Conservation (phyloP, 2,888 invertebrate species). For the Parnassius apollo region DNA sequence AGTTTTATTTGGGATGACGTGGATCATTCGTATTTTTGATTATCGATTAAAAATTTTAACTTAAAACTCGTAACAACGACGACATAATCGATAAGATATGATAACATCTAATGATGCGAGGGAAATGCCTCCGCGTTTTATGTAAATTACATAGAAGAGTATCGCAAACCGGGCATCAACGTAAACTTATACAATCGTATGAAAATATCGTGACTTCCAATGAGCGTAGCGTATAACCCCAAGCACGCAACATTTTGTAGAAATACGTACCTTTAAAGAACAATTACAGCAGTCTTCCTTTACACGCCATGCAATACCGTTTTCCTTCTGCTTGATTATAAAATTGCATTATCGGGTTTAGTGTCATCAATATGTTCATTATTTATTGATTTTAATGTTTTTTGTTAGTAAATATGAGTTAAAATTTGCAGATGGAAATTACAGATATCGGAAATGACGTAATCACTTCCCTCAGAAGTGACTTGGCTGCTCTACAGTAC, state of each 20-base stretch:
- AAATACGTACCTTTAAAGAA: constrained; percentile 42
- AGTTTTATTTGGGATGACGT: constrained; percentile 81
- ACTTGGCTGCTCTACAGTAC: constrained; percentile 91
- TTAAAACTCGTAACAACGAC: constrained; percentile 12
- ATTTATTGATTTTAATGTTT: too few species aligned
- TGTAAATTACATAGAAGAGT: constrained; percentile 35
- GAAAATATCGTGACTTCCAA: constrained; percentile 68
- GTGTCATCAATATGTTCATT: too few species aligned
- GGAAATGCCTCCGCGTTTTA: constrained; percentile 30
- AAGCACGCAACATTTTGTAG: constrained; percentile 67
- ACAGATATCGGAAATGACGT: constrained; percentile 83
- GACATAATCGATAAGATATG: constrained; percentile 21
- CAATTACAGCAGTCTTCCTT: constrained; percentile 59
- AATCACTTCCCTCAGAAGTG: constrained; percentile 89
- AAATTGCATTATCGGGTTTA: not conserved
- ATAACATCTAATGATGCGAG: constrained; percentile 11
- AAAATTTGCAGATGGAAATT: constrained; percentile 72
- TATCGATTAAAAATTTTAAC: constrained; percentile 84
- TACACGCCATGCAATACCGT: constrained; percentile 59
- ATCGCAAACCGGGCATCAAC: constrained; percentile 27
- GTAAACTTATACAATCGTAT: constrained; percentile 37
- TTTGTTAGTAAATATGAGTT: too few species aligned
- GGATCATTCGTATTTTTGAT: constrained; percentile 82
- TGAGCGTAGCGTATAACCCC: constrained; percentile 60
- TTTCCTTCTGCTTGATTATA: constrained; percentile 31